Conservation (phyloP, 2,113 vertebrate species). For the Malurus cyaneus region DNA sequence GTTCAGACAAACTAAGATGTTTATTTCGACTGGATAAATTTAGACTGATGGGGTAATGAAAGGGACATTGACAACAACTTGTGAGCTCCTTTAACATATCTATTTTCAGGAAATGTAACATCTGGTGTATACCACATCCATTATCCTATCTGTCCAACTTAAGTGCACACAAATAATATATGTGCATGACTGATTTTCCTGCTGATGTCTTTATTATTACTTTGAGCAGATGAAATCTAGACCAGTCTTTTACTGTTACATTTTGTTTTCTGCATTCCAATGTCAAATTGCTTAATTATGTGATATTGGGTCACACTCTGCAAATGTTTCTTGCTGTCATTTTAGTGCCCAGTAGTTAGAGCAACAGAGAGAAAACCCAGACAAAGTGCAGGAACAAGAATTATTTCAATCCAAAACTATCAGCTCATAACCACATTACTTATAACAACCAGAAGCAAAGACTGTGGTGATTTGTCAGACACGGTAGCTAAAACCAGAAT, state of each 20-base stretch:
- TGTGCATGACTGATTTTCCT: slow-evolving; percentile 72
- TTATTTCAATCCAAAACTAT: neutral
- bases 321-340: slow-evolving; percentile 44
- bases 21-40: slow-evolving; percentile 54
- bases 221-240: slow-evolving; percentile 66
- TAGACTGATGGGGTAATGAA: slow-evolving; percentile 81
- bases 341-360: slow-evolving; percentile 41
- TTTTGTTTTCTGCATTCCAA: slow-evolving; percentile 62
- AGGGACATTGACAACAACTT: slow-evolving; percentile 78
- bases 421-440: neutral
- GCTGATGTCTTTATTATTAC: slow-evolving; percentile 82
- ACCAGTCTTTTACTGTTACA: slow-evolving; percentile 51
- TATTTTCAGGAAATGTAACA: slow-evolving; percentile 89
- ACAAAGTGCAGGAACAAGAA: neutral
- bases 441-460: neutral
- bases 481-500: neutral
- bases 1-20: slow-evolving; percentile 71
- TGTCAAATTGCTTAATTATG: slow-evolving; percentile 71
- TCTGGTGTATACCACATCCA: slow-evolving; percentile 79
- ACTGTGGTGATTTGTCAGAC: neutral
- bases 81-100: slow-evolving; percentile 80
- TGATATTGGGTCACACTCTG: slow-evolving; percentile 57
- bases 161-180: slow-evolving; percentile 65
- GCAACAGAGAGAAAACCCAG: neutral
- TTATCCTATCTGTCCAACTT: slow-evolving; percentile 71